phyloP scores from a whole-genome alignment of 64 coral and sea anemone species.

The Montipora foliosa region DNA sequence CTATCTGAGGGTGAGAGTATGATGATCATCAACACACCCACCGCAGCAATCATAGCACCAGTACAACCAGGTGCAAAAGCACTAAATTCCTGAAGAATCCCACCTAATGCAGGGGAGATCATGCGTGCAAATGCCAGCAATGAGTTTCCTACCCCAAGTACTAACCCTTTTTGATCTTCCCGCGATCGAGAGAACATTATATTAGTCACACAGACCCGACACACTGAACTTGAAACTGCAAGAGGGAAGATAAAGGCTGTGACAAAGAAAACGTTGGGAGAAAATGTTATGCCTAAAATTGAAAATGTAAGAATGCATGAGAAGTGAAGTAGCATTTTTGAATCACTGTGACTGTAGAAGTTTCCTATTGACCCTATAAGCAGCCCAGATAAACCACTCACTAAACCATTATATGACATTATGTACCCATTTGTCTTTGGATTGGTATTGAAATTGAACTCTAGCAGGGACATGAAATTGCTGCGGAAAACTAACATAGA shows the following conservation, averaged over 20 bases:
- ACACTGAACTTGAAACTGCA: constrained; percentile 87
- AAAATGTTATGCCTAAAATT: constrained; percentile 83
- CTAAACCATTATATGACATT: constrained; percentile 88
- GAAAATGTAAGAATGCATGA: constrained; percentile 68
- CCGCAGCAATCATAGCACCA: constrained; percentile 37
- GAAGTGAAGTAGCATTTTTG: constrained; percentile 88
- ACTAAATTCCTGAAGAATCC: constrained; percentile 77
- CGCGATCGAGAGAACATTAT: constrained; percentile 74
- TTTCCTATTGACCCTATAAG: constrained; percentile 69
- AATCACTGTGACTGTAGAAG: constrained; percentile 82
- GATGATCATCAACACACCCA: constrained; percentile 62
- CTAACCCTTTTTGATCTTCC: constrained; percentile 86
- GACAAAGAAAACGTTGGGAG: constrained; percentile 79
- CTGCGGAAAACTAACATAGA: constrained; percentile 94
- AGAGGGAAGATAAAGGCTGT: constrained; percentile 77
- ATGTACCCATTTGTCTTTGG: constrained; percentile 94
- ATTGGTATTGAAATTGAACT: constrained; percentile 80
- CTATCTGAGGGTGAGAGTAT: background rate
- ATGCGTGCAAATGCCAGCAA: constrained; percentile 92
- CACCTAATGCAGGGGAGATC: constrained; percentile 92
- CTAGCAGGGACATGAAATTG: constrained; percentile 88
- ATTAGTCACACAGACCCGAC: constrained; percentile 79
- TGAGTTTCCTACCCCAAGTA: constrained; percentile 90
- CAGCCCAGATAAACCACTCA: constrained; percentile 79
- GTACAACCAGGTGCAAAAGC: constrained; percentile 74